Percentiles rank a stretch among this genome's conserved stretches.
These are phyloP conservation scores for Mallotus villosus DNA, from an alignment of 2,797 vertebrate genomes.

Conservation along the genomic window DNA sequence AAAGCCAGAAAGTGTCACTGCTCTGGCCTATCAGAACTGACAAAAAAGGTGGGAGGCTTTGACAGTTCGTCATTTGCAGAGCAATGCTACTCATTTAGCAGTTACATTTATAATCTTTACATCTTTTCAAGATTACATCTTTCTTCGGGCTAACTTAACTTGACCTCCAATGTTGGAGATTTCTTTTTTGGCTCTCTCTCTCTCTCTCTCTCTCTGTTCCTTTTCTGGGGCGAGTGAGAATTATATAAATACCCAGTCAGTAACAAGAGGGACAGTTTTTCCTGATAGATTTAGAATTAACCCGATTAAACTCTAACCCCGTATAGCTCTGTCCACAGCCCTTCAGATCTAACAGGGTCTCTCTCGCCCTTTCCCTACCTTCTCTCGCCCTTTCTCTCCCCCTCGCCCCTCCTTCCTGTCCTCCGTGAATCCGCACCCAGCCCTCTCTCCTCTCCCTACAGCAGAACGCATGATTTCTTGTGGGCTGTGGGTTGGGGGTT, in stretches of 20 bases:
- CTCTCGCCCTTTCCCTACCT: neutral
- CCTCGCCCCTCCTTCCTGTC: constrained; percentile 28
- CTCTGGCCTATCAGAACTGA: constrained; percentile 16
- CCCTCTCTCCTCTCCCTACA: constrained; percentile 67
- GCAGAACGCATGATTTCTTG: constrained; percentile 83
- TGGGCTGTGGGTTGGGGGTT: constrained; percentile 71
- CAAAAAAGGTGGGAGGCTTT: neutral
- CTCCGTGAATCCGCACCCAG: neutral
- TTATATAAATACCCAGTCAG: neutral
- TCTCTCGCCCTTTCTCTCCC: neutral
- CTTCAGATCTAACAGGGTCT: neutral
- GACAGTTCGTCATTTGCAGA: constrained; percentile 6
- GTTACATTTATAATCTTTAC: too few relatives aligned
- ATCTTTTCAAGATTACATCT: too few relatives aligned
- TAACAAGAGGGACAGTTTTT: neutral
- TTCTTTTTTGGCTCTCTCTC: neutral
- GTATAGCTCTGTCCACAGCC: neutral
- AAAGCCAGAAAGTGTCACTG: neutral
- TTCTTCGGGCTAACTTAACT: too few relatives aligned
- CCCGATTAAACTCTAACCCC: neutral
- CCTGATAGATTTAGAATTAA: neutral
- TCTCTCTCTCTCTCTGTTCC: neutral
- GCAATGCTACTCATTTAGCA: neutral
- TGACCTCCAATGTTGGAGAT: too few relatives aligned
- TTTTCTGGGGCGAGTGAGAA: neutral